phyloP scores from a whole-genome alignment of 2,797 vertebrate genomes.

The Anas georgica region DNA sequence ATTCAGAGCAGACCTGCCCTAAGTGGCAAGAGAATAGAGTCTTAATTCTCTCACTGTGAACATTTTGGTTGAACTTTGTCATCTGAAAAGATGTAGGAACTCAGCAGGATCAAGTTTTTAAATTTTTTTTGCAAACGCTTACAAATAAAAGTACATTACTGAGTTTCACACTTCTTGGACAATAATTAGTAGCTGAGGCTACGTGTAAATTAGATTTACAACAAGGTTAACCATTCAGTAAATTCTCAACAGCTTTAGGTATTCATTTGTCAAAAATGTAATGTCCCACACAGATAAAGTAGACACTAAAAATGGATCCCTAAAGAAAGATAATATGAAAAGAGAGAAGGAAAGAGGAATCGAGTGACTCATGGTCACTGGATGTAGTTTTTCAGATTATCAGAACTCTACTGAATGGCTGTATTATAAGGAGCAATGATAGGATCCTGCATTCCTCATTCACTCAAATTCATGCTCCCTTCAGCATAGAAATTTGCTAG shows the following conservation, averaged over 20 bases:
- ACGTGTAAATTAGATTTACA: slow-evolving; percentile 50
- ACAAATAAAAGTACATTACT: background rate
- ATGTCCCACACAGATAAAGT: background rate
- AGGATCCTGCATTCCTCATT: slow-evolving; percentile 34
- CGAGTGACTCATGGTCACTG: slow-evolving; percentile 1
- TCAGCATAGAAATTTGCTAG: slow-evolving; percentile 40
- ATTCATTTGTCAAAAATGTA: background rate
- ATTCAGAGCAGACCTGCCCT: background rate
- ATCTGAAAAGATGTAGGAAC: background rate
- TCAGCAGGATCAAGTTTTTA: background rate
- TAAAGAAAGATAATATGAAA: slow-evolving; percentile 18
- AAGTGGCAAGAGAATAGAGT: background rate
- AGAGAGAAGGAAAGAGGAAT: slow-evolving; percentile 4
- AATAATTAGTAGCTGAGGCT: slow-evolving; percentile 38
- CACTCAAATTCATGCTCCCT: slow-evolving; percentile 34
- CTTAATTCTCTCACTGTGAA: background rate
- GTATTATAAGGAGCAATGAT: slow-evolving; percentile 49
- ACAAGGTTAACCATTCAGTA: slow-evolving; percentile 38
- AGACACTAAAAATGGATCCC: slow-evolving; percentile 30
- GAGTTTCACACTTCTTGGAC: slow-evolving; percentile 18
- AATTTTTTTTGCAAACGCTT: background rate
- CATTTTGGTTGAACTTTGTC: background rate
- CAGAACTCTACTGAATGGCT: slow-evolving; percentile 1
- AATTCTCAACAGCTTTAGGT: slow-evolving; percentile 33
- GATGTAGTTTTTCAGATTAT: slow-evolving; percentile 1